These are phyloP conservation scores for Ornithoptera priamus DNA, from an alignment of 2,888 invertebrate species.

Conservation along the genomic window DNA sequence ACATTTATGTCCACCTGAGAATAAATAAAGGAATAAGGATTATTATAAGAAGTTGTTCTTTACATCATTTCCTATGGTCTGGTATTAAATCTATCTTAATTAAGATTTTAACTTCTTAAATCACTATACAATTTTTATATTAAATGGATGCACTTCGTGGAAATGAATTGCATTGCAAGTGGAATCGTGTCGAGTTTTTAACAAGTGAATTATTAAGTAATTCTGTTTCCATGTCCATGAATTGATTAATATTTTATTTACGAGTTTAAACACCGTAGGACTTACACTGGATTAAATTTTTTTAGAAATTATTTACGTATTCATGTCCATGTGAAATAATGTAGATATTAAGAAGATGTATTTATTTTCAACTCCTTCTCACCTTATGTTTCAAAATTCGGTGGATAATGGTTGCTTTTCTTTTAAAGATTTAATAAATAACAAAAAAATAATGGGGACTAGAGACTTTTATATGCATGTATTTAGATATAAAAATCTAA, in stretches of 20 bases:
- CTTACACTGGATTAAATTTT: not conserved
- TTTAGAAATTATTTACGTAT: not conserved
- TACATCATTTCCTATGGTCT: not conserved
- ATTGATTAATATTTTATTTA: slow-evolving; percentile 20
- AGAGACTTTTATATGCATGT: too few relatives aligned
- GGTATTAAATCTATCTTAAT: not conserved
- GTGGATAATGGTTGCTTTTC: too few relatives aligned
- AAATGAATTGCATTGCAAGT: slow-evolving; percentile 22
- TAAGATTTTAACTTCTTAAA: not conserved
- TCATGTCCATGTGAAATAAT: not conserved
- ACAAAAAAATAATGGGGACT: not conserved
- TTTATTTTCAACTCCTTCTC: not conserved
- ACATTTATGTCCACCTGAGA: not conserved
- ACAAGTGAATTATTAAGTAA: slow-evolving; percentile 22
- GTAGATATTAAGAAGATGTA: not conserved
- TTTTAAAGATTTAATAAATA: not conserved
- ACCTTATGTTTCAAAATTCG: not conserved
- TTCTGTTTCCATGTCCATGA: slow-evolving; percentile 21
- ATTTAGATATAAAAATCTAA: too few relatives aligned
- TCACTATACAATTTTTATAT: slow-evolving; percentile 8
- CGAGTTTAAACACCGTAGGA: slow-evolving; percentile 2
- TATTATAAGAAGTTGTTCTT: not conserved
- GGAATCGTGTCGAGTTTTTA: slow-evolving; percentile 22
- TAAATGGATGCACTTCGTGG: slow-evolving; percentile 2
- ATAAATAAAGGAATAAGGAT: not conserved